Evolutionary conservation across 2,888 invertebrate species (phyloP), one percentile per base, ranked within the genome.

Genomic region (Schrankia costaestrigalis): DNA sequence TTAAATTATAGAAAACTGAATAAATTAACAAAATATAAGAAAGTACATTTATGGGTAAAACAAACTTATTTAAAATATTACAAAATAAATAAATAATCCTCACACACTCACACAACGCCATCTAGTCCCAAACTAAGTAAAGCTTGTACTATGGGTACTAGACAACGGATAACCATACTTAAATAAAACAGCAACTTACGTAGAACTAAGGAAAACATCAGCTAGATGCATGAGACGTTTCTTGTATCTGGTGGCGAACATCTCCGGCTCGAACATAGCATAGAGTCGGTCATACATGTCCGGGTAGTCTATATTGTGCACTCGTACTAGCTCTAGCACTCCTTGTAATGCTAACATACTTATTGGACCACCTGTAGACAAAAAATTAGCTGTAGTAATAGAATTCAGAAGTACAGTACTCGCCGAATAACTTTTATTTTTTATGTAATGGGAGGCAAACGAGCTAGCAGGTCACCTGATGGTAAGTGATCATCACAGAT

Each of bases 231-330:
- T 93, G 36, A 99, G 92, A 25, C 97, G 90, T 1, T 94, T 92
- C 74, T 96, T 95, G 81, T 95, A 97, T 62, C 96, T 94, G 7
- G 95, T 96, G 63, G 95, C 94, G 76, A 98, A 96, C 62, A 98
- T 93, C 62, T 94, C 94, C 0, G 97, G 95, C 64, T 95, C 94
- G 66, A 97, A 94, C 92, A 99, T 93, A 11, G 94, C 94, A 85
- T 99, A 99, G n/a, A 99, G 89, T 63, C 98, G 97, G 56, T 92
- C 92, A 82, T 96, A 99, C 72, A 99, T 96, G 71, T 97, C 94
- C 0, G 98, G 98, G 83, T 97, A 98, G 63, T 97, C 95, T 83
- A 99, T 91, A 86, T 98, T 98, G 82, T 97, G 94, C 42, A 93
- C 93, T 49, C 95, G 93, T 40, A 98, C 96, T 47, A 99, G 90